These are phyloP conservation scores for Centropus unirufus DNA, from an alignment of 2,113 vertebrate species.

Conservation along the genomic window DNA sequence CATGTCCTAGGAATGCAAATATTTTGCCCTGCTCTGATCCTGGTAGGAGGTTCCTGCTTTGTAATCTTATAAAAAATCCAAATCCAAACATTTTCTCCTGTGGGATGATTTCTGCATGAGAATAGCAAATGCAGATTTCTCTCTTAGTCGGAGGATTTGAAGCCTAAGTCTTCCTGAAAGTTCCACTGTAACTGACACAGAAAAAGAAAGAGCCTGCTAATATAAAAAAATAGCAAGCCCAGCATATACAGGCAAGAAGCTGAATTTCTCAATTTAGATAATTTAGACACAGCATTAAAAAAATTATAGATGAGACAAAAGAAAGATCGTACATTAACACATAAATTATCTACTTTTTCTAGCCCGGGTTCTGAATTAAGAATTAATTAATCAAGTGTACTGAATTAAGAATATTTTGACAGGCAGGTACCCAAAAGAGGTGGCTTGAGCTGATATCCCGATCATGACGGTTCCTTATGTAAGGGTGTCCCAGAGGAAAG, in stretches of 20 bases:
- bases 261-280: background rate
- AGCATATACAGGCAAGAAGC: background rate
- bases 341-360: background rate
- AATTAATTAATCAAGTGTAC: background rate
- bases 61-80: background rate
- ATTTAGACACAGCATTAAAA: background rate
- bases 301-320: background rate
- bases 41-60: conserved; percentile 9
- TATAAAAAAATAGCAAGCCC: background rate
- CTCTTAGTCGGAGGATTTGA: conserved; percentile 10
- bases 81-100: background rate
- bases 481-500: background rate
- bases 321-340: fast-evolving
- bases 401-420: background rate
- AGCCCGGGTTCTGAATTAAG: background rate
- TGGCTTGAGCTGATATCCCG: background rate
- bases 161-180: background rate
- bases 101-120: background rate
- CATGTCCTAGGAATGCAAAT: conserved; percentile 1
- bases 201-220: background rate
- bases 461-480: background rate
- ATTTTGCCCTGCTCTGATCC: conserved; percentile 18
- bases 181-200: background rate
- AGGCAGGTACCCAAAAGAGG: background rate
- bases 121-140: background rate